Conservation (phyloP, 2,888 invertebrate genomes). For the Neuroscelio doddi region DNA sequence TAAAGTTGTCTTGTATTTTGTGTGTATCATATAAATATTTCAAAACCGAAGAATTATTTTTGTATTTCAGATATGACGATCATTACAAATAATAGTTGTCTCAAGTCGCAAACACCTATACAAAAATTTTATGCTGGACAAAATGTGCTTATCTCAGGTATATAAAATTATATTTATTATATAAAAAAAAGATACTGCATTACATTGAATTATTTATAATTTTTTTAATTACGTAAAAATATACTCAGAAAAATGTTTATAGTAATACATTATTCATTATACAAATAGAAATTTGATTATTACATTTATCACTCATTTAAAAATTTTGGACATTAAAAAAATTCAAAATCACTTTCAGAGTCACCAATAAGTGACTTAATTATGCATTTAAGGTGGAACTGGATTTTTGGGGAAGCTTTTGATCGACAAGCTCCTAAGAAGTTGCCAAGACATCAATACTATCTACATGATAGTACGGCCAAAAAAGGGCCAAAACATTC, state of each 20-base stretch:
- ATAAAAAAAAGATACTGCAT: too few species aligned
- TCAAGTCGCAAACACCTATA: slow-evolving; percentile 67
- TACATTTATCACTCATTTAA: not conserved
- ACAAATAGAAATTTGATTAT: not conserved
- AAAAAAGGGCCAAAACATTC: slow-evolving; percentile 78
- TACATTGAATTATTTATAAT: too few species aligned
- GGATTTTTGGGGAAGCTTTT: slow-evolving; percentile 76
- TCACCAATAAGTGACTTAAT: slow-evolving; percentile 39
- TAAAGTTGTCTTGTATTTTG: too few species aligned
- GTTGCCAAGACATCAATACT: slow-evolving; percentile 74
- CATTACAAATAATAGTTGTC: slow-evolving; percentile 44
- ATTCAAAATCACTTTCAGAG: slow-evolving; percentile 39
- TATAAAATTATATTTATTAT: slow-evolving; percentile 4
- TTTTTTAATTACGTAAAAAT: too few species aligned
- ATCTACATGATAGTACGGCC: slow-evolving; percentile 75
- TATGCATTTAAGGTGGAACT: slow-evolving; percentile 59
- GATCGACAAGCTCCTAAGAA: slow-evolving; percentile 76
- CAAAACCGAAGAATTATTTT: not conserved
- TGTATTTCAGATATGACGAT: slow-evolving; percentile 50
- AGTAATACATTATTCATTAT: not conserved
- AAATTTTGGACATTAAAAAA: slow-evolving; percentile 8
- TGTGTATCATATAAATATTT: not conserved
- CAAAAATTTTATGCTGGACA: slow-evolving; percentile 77
- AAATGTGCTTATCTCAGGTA: slow-evolving; percentile 76
- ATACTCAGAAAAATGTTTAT: too few species aligned